Evolutionary conservation across 2,113 vertebrate species (phyloP).

Genomic region (Apeltes quadracus): DNA sequence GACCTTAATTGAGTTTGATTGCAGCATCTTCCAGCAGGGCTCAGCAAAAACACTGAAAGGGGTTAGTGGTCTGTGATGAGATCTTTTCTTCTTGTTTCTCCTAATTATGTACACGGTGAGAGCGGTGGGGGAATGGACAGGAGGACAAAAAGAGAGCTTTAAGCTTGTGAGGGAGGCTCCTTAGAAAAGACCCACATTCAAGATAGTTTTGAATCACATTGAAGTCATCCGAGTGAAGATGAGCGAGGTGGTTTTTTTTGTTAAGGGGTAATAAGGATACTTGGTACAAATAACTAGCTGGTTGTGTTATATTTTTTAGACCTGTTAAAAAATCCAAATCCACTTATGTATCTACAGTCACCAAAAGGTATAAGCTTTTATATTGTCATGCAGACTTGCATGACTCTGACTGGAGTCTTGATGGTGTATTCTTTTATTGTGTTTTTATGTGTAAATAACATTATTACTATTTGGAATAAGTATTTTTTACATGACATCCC

Average conservation of each 20-base stretch:
- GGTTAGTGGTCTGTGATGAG: slow-evolving; percentile 74
- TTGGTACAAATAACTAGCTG: not conserved
- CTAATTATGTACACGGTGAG: slow-evolving; percentile 53
- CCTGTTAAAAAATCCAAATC: slow-evolving; percentile 42
- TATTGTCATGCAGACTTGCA: slow-evolving; percentile 15
- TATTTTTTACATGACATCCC: not conserved
- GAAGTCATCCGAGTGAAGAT: not conserved
- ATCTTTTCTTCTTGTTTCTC: slow-evolving; percentile 55
- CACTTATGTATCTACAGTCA: slow-evolving; percentile 28
- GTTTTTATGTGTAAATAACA: not conserved
- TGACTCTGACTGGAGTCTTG: not conserved
- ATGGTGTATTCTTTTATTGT: not conserved
- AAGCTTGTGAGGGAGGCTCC: not conserved
- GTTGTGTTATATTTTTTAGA: not conserved
- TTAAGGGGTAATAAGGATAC: not conserved
- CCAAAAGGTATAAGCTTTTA: slow-evolving; percentile 16
- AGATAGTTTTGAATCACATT: not conserved
- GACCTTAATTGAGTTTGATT: slow-evolving; percentile 77
- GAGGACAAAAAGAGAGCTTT: slow-evolving; percentile 16
- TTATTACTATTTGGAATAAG: not conserved
- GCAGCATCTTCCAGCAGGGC: slow-evolving; percentile 51
- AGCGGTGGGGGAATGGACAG: slow-evolving; percentile 8
- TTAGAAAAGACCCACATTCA: slow-evolving; percentile 8
- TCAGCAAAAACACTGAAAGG: slow-evolving; percentile 68
- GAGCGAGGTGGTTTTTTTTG: not conserved